These are phyloP conservation scores for Amphipoea oculea DNA, from an alignment of 2,888 invertebrate species.

Conservation along the genomic window DNA sequence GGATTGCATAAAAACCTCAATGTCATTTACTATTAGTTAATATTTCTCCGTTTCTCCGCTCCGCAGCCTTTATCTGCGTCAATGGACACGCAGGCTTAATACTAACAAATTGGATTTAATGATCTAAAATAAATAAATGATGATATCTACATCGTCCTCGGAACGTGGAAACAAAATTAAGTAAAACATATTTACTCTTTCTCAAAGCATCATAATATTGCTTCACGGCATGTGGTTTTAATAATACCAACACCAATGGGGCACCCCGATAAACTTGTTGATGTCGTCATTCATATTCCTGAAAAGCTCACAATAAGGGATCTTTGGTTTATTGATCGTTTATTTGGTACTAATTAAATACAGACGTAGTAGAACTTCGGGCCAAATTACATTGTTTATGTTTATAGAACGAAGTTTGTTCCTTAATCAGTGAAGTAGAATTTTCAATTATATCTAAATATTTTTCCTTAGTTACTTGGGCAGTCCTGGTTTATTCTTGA, in stretches of 20 bases:
- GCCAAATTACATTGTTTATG: background rate
- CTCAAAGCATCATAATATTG: background rate
- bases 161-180: background rate
- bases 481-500: background rate
- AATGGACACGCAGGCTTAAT: no score
- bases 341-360: background rate
- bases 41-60: no score
- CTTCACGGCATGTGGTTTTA: background rate
- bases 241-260: background rate
- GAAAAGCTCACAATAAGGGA: background rate
- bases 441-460: background rate
- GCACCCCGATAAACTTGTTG: background rate
- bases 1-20: no score
- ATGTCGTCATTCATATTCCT: constrained; percentile 3
- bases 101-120: no score
- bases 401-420: background rate
- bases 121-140: no score
- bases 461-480: background rate
- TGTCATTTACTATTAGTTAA: no score
- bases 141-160: background rate
- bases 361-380: background rate
- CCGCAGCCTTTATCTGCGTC: no score
- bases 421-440: background rate
- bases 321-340: constrained; percentile 1
- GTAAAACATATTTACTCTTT: background rate